These are phyloP conservation scores for Notolepis coatsorum DNA, from an alignment of 2,797 vertebrate genomes.

Conservation along the genomic window DNA sequence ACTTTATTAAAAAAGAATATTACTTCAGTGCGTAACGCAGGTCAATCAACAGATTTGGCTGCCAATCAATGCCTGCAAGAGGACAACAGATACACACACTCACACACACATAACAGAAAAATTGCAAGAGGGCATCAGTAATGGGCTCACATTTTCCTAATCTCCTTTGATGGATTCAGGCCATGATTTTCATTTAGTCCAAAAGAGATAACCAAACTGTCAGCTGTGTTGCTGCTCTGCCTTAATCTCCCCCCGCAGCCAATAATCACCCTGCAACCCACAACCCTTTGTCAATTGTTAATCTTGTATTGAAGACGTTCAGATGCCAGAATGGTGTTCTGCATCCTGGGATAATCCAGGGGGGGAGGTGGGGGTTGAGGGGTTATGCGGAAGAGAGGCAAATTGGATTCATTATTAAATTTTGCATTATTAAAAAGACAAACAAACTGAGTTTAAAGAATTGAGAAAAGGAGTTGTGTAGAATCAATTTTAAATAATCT, in stretches of 20 bases:
- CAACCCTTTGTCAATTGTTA: constrained; percentile 86
- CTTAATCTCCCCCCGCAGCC: constrained; percentile 93
- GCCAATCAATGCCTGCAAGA: constrained; percentile 53
- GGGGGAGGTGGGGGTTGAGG: too few species aligned
- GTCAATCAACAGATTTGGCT: constrained; percentile 77
- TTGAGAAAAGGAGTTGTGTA: too few species aligned
- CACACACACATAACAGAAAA: constrained; percentile 34
- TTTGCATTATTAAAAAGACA: constrained; percentile 88
- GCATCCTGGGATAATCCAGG: constrained; percentile 84
- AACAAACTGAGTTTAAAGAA: constrained; percentile 87
- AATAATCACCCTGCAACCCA: constrained; percentile 88
- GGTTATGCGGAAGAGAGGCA: constrained; percentile 74
- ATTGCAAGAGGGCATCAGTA: constrained; percentile 89
- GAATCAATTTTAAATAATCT: constrained; percentile 66
- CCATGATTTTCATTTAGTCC: constrained; percentile 96
- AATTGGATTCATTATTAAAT: constrained; percentile 91
- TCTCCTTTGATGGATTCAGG: constrained; percentile 94
- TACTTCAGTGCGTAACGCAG: constrained; percentile 50
- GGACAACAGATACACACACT: constrained; percentile 31
- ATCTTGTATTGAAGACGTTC: constrained; percentile 86
- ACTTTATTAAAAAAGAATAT: constrained; percentile 31
- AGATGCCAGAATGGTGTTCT: constrained; percentile 82
- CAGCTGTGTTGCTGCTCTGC: constrained; percentile 87
- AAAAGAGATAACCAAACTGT: constrained; percentile 95
- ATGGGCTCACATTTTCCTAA: constrained; percentile 93